A percentile compares a stretch with the other conserved stretches of the same genome.
phyloP scores from a whole-genome alignment of 2,888 invertebrate species.

The Atherix ibis region DNA sequence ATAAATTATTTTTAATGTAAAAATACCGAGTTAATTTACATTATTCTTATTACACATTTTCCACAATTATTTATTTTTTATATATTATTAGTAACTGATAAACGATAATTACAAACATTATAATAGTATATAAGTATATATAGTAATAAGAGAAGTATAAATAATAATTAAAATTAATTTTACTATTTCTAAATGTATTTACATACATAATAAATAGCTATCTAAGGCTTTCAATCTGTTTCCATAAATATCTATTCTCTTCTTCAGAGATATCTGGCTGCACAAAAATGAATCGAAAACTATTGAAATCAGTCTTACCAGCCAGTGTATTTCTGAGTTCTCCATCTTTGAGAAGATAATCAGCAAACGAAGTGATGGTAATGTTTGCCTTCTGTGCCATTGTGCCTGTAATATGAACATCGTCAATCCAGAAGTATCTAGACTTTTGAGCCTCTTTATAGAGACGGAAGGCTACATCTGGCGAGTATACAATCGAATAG shows the following conservation, averaged over 20 bases:
- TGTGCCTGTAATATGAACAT: conserved; percentile 61
- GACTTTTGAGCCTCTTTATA: conserved; percentile 42
- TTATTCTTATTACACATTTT: too few species aligned
- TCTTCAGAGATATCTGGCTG: conserved; percentile 30
- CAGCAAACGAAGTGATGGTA: conserved; percentile 30
- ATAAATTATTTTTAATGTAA: too few species aligned
- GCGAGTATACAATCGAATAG: conserved; percentile 50
- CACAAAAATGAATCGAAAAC: conserved; percentile 25
- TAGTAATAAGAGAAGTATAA: too few species aligned
- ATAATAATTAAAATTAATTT: too few species aligned
- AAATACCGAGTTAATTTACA: too few species aligned
- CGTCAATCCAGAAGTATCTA: conserved; percentile 72
- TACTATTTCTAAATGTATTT: too few species aligned
- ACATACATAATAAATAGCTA: background rate
- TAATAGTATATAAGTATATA: too few species aligned
- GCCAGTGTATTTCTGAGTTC: conserved; percentile 13
- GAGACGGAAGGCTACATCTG: conserved; percentile 41
- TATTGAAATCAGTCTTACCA: conserved; percentile 17
- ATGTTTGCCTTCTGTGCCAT: conserved; percentile 37
- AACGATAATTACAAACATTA: too few species aligned
- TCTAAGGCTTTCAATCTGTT: conserved; percentile 6
- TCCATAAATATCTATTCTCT: conserved; percentile 33
- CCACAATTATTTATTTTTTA: too few species aligned
- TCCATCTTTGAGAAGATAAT: conserved; percentile 17
- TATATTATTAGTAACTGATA: too few species aligned